Percentiles rank a stretch among this genome's conserved stretches.
These are phyloP conservation scores for Rhodophaea formosa DNA, from an alignment of 2,888 invertebrate species.

Conservation along the genomic window DNA sequence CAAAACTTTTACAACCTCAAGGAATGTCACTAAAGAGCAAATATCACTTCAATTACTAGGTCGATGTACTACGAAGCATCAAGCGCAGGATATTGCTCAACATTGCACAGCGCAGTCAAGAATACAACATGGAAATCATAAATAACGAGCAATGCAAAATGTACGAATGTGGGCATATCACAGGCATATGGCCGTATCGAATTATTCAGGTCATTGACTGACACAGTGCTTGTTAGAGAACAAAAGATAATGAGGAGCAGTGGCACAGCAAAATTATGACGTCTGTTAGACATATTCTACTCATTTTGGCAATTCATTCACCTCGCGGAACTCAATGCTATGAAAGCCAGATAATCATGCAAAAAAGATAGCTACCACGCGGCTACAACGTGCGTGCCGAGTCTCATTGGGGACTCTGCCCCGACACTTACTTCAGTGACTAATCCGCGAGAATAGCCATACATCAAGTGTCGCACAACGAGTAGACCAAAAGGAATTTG, in stretches of 20 bases:
- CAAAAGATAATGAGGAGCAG: constrained; percentile 7
- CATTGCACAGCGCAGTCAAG: constrained; percentile 33
- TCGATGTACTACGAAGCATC: constrained; percentile 46
- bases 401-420: constrained; percentile 49
- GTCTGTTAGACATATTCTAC: neutral
- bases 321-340: neutral
- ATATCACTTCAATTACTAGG: constrained; percentile 44
- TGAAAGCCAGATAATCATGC: neutral
- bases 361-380: constrained; percentile 40
- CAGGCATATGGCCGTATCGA: constrained; percentile 16
- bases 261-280: neutral
- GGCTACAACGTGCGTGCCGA: constrained; percentile 44
- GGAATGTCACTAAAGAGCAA: constrained; percentile 25
- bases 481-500: constrained; percentile 28
- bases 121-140: constrained; percentile 24
- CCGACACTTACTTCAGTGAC: constrained; percentile 40
- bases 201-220: constrained; percentile 31
- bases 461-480: neutral
- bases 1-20: too few relatives aligned
- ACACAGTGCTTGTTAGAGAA: constrained; percentile 18
- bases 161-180: neutral
- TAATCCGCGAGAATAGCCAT: constrained; percentile 45
- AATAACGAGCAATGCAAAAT: constrained; percentile 14
- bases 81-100: constrained; percentile 48
- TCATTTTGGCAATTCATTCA: neutral